Evolutionary conservation across 2,888 invertebrate genomes (phyloP), one percentile per base, ranked within the genome.

Genomic region (Neoaliturus tenellus): DNA sequence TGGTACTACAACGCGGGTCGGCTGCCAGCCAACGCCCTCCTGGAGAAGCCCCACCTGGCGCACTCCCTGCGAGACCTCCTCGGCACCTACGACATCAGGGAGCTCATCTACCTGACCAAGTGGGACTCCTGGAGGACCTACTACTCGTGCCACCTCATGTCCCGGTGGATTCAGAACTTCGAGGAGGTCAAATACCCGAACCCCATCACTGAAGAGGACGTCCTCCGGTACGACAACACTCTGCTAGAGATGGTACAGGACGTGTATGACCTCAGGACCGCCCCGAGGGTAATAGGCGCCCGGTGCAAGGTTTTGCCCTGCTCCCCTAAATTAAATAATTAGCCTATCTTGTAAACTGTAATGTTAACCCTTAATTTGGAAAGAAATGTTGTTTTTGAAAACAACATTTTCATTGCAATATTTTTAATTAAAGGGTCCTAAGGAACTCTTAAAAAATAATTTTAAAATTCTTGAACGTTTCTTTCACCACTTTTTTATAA

Each of bases 1-100:
- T 87, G 88, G 87, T 89, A 89, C 83, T 90, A 90, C 85, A 91
- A 91, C 87, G 90, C 90, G 5, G 91, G 90, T 4, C 88, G 90
- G 58, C 86, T 89, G 48, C 90, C 91, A 1, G 90, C 90, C 0
- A 89, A 88, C 82, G 88, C 90, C 35, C 87, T 91, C 10, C 85
- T 87, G 80, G 85, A 87, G 25, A 86, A 87, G 41, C 90, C 90
- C 5, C 83, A 88, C 55, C 86, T 90, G 23, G 89, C 89, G 0
- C 90, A 90, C 84, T 87, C 89, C 23, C 90, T 87, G 17, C 85
- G 85, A 33, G 84, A 87, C 25, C 89, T 90, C 85, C 90, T 90
- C 3, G 90, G 90, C 5, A 89, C 89, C 85, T 85, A 90, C n/a
- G 85, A 88, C 20, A 86, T 86, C 10, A 85, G 88, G 14, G 82